A percentile compares a stretch with the other conserved stretches of the same genome.
Evolutionary conservation across 2,888 invertebrate genomes (phyloP).

Genomic region (Schizotus pectinicornis): DNA sequence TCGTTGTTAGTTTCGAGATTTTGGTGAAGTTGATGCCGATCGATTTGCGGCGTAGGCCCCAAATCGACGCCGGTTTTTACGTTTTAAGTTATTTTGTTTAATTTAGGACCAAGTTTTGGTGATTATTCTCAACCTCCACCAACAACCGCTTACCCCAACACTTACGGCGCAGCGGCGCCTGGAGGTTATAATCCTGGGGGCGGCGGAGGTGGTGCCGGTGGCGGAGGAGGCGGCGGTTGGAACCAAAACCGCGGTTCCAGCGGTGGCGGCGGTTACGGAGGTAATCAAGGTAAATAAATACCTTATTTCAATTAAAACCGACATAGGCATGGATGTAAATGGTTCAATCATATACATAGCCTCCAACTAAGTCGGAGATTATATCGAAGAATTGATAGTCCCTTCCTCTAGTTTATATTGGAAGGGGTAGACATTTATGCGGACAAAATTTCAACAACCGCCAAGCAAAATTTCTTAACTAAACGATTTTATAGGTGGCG

Average conservation of each 20-base stretch:
- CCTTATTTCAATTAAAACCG: conserved; percentile 33
- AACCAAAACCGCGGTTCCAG: conserved; percentile 41
- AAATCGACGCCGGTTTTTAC: neutral
- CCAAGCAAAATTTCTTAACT: conserved; percentile 1
- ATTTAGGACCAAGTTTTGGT: conserved; percentile 41
- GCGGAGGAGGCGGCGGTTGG: conserved; percentile 44
- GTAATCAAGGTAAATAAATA: conserved; percentile 43
- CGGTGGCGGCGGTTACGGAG: conserved; percentile 44
- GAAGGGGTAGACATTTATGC: conserved; percentile 53
- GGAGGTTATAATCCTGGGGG: conserved; percentile 36
- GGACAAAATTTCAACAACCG: conserved; percentile 37
- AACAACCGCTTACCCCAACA: conserved; percentile 43
- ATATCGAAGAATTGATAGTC: conserved; percentile 54
- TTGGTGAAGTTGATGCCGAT: neutral
- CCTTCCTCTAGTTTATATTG: conserved; percentile 48
- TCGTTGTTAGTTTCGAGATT: conserved; percentile 7
- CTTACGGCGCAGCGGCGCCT: conserved; percentile 38
- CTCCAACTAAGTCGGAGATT: conserved; percentile 55
- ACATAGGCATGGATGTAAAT: conserved; percentile 55
- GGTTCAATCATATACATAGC: conserved; percentile 37
- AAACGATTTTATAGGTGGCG: conserved; percentile 30
- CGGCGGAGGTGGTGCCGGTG: conserved; percentile 39
- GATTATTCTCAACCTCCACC: conserved; percentile 55
- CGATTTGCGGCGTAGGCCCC: too few relatives aligned
- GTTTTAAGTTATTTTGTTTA: neutral